These are phyloP conservation scores for Drosophila setifemur DNA, from an alignment of 1,140 invertebrate species.

Conservation along the genomic window DNA sequence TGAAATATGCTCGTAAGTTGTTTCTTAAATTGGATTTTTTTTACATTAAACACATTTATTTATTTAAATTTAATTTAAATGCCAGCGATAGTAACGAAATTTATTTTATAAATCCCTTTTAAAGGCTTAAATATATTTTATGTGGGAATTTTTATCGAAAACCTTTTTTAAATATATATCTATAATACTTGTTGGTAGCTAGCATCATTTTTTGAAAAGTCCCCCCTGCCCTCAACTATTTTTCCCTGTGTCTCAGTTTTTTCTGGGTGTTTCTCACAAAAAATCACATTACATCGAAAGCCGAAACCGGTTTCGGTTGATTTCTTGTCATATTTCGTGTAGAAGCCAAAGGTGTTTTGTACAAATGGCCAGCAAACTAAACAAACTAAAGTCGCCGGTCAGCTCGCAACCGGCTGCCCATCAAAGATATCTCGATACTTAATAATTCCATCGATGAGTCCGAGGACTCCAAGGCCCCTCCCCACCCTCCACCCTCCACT, in stretches of 20 bases:
- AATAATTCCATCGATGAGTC: slow-evolving; percentile 42
- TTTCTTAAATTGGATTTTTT: too few species aligned
- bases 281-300: slow-evolving; percentile 35
- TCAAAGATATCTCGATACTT: slow-evolving; percentile 52
- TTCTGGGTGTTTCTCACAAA: slow-evolving; percentile 42
- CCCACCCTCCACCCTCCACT: background rate
- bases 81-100: too few species aligned
- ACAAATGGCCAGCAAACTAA: slow-evolving; percentile 71
- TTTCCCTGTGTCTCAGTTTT: slow-evolving; percentile 19
- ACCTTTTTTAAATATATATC: too few species aligned
- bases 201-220: background rate
- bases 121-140: too few species aligned
- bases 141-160: too few species aligned
- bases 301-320: slow-evolving; percentile 61
- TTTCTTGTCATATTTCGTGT: slow-evolving; percentile 61
- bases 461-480: slow-evolving; percentile 7
- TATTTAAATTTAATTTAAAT: too few species aligned
- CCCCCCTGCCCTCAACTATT: background rate
- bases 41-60: too few species aligned
- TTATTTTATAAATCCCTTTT: too few species aligned
- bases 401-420: slow-evolving; percentile 48
- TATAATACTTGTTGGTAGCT: too few species aligned
- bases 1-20: too few species aligned
- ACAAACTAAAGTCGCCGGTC: slow-evolving; percentile 58
- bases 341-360: slow-evolving; percentile 68